Conservation (phyloP, 2,797 vertebrate genomes). For the Luscinia luscinia region DNA sequence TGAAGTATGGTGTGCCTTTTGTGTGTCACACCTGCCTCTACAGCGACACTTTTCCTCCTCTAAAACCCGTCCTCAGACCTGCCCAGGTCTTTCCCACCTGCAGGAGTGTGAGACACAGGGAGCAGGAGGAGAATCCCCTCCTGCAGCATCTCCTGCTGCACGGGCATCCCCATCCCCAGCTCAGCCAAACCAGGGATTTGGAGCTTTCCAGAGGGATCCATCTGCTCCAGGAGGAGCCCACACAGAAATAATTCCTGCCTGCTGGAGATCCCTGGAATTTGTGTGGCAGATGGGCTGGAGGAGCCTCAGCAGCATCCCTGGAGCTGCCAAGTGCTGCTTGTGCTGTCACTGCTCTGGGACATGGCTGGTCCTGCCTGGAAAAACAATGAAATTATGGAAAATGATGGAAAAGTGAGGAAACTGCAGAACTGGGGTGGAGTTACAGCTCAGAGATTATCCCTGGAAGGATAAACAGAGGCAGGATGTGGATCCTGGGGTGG, state of each 20-base stretch:
- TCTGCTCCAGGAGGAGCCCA: not conserved
- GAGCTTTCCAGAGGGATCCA: not conserved
- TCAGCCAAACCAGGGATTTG: not conserved
- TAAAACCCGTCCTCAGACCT: not conserved
- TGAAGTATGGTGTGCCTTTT: too few relatives aligned
- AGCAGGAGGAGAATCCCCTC: not conserved
- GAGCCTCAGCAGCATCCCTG: not conserved
- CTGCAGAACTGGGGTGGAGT: not conserved
- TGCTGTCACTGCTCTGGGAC: not conserved
- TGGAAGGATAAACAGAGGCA: rapidly evolving
- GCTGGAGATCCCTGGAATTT: not conserved
- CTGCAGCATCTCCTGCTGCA: not conserved
- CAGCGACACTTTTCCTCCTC: not conserved
- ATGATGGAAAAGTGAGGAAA: rapidly evolving
- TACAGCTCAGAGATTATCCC: not conserved
- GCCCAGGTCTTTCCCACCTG: not conserved
- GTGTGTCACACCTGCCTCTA: too few relatives aligned
- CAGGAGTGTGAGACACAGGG: not conserved
- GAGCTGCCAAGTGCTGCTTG: not conserved
- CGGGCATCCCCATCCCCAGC: not conserved
- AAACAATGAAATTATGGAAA: rapidly evolving
- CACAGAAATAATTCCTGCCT: not conserved
- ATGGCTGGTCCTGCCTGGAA: not conserved
- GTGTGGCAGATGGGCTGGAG: not conserved
- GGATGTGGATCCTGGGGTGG: too few relatives aligned